Percentiles rank a stretch among this genome's conserved stretches.
These are phyloP conservation scores for Oxyruncus cristatus DNA, from an alignment of 2,113 vertebrate species.

Conservation along the genomic window DNA sequence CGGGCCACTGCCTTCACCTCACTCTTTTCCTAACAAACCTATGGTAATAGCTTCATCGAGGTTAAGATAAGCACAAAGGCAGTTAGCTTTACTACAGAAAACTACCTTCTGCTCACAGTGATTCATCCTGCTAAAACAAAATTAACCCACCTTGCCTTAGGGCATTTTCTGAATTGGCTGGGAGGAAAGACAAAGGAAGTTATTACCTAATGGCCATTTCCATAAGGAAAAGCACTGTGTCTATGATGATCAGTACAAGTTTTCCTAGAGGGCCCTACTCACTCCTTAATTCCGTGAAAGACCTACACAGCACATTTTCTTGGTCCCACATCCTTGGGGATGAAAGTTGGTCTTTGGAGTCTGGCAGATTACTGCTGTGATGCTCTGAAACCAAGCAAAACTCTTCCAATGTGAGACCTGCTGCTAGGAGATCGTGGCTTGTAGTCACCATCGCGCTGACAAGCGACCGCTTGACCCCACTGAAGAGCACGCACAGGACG, in stretches of 20 bases:
- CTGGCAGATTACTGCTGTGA: background rate
- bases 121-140: background rate
- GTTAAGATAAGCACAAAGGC: slow-evolving; percentile 27
- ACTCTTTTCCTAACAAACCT: slow-evolving; percentile 28
- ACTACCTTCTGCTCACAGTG: background rate
- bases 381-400: background rate
- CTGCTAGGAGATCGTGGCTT: background rate
- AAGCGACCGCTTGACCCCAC: fast-evolving
- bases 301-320: background rate
- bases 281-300: background rate
- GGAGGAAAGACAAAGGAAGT: background rate
- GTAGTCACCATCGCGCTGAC: fast-evolving
- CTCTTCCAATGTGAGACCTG: fast-evolving
- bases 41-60: background rate
- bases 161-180: background rate
- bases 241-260: background rate
- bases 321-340: background rate
- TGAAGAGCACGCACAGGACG: fast-evolving
- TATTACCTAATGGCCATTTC: background rate
- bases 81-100: background rate
- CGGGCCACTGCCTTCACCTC: slow-evolving; percentile 32
- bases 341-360: background rate
- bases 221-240: background rate
- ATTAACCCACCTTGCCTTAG: background rate
- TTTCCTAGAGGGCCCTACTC: background rate